Evolutionary conservation across 1,140 invertebrate genomes (phyloP), one percentile per base, ranked within the genome.

Genomic region (Drosophila virilis): DNA sequence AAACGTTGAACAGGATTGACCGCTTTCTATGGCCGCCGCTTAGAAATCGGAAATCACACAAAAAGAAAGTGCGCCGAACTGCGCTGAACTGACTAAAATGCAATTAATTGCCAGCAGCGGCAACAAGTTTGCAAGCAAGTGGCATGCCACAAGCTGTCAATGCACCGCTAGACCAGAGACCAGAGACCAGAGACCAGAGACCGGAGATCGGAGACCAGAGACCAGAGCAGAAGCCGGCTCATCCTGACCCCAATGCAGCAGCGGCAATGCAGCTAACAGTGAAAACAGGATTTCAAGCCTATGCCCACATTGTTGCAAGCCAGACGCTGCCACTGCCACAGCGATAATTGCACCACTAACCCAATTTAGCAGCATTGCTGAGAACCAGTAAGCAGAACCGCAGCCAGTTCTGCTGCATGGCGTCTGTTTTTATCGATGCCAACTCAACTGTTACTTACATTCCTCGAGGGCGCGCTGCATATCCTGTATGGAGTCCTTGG

Each of bases 391-490:
- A 75, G 45, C 80, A 80, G 83, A 79, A 68, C 10, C 32, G 40
- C 40, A 10, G 7, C 52, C 32, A 15, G n/a, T 22, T 55, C 6
- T 28, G 10, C 9, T 12, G 22, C 4, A 22, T 28, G 32, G 32
- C 1, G 4, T 35, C 32, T 8, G 13, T 8, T 58, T 8, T 58
- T 9, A 13, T 33, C n/a, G 13, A 5, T 4, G 22, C 2, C 3
- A 68, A 51, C 22, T 6, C 33, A 10, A 8, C 17, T 33, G 46
- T 6, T 78, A 91, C 90, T 89, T 54, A 89, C 77, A 86, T 94
- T 95, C 94, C 84, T 95, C 94, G 81, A 93, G 94, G 74, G 94
- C 95, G 64, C 94, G 94, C 93, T 94, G 95, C 93, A 96, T 94
- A 78, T 95, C 95, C 74, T 94, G 93, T 70, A 96, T 94, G 67